phyloP scores from a whole-genome alignment of 2,113 vertebrate species.

The Aegithalos caudatus region DNA sequence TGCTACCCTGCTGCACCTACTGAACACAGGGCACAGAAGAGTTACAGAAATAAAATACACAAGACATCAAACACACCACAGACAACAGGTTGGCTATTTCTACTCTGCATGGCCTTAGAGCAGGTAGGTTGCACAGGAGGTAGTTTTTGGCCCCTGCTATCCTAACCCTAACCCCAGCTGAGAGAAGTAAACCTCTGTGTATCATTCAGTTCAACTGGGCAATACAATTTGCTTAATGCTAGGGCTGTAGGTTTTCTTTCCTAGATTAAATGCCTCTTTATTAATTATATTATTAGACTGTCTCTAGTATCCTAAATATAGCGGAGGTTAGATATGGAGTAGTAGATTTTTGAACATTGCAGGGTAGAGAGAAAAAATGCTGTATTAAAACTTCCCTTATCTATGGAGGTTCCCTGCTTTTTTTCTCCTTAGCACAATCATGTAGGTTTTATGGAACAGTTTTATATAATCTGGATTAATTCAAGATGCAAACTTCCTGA shows the following conservation, averaged over 20 bases:
- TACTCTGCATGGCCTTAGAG: background rate
- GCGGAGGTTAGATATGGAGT: background rate
- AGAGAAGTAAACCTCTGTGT: background rate
- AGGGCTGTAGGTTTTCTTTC: background rate
- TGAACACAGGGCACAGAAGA: background rate
- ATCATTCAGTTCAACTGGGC: background rate
- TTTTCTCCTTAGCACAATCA: background rate
- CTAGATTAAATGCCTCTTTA: background rate
- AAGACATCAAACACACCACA: background rate
- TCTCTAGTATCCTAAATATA: background rate
- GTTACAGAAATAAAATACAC: background rate
- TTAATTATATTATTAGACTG: background rate
- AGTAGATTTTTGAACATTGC: background rate
- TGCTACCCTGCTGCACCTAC: background rate
- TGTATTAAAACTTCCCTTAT: background rate
- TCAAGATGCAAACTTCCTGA: background rate
- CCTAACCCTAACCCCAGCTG: background rate
- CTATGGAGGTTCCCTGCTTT: background rate
- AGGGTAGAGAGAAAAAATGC: background rate
- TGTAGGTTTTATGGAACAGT: background rate
- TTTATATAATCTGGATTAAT: background rate
- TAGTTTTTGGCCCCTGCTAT: background rate
- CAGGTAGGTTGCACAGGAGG: background rate
- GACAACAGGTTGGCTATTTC: rapidly evolving
- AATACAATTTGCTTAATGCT: background rate